phyloP scores from a whole-genome alignment of 2,113 vertebrate species.

The Macrotis lagotis region DNA sequence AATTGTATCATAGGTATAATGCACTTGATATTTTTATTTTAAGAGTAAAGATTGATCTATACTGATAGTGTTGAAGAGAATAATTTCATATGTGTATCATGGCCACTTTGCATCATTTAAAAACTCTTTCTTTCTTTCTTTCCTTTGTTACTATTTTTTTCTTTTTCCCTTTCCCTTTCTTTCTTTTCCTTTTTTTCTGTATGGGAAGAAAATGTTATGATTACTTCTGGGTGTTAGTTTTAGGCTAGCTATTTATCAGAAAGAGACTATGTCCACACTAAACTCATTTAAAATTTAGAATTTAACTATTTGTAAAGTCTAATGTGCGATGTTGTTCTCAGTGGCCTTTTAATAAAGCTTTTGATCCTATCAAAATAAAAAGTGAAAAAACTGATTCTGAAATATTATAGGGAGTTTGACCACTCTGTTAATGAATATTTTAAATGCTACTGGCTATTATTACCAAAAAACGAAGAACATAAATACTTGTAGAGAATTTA shows the following conservation, averaged over 20 bases:
- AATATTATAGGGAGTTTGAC: constrained; percentile 12
- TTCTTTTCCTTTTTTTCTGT: constrained; percentile 59
- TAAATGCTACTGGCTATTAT: constrained; percentile 45
- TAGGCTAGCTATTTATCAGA: constrained; percentile 54
- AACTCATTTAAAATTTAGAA: constrained; percentile 54
- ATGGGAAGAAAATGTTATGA: constrained; percentile 67
- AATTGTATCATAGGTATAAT: constrained; percentile 79
- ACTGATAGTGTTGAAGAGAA: constrained; percentile 70
- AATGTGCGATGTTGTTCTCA: constrained; percentile 33
- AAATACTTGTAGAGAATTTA: background rate
- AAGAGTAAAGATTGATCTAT: constrained; percentile 77
- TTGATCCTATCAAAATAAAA: constrained; percentile 6
- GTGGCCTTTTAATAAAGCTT: constrained; percentile 54
- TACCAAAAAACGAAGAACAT: constrained; percentile 37
- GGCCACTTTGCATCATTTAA: constrained; percentile 72
- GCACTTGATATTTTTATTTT: constrained; percentile 81
- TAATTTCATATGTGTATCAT: constrained; percentile 73
- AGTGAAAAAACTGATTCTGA: constrained; percentile 31
- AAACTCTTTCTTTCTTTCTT: background rate
- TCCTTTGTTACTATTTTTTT: background rate
- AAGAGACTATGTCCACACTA: constrained; percentile 39
- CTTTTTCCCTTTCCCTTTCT: background rate
- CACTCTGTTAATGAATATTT: constrained; percentile 41
- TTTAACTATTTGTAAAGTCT: constrained; percentile 34
- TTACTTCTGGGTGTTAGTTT: constrained; percentile 62